Base-by-base conservation (phyloP, 2,797 vertebrate species). In the Molossus molossus region DNA sequence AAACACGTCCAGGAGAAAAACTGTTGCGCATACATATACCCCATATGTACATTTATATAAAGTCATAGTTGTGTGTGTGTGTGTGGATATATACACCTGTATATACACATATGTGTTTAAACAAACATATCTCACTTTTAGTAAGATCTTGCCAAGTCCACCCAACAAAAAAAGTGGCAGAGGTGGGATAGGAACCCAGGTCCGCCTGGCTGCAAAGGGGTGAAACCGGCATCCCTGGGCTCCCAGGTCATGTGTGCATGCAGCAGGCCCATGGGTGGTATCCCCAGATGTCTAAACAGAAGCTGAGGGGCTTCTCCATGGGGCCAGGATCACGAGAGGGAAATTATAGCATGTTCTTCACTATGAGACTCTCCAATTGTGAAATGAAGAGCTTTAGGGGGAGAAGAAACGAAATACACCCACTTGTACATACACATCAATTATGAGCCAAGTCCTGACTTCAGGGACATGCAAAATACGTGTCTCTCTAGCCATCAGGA, bases 391-490 rank as follows among this genome's bases (percentile, higher is more conserved):
- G 40, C 23, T 67, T 40, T 70, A 20, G 1, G 18, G 76, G 73
- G 45, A 76, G 50, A 72, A 37, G 45, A 50, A 67, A 21, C 27
- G 67, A 77, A 48, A n/a, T 48, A 9, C 0, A 25, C 23, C 53
- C 15, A 55, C 15, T 10, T 29, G 9, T 3, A 11, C 0, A 0
- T 5, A 9, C 23, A 29, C 70, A 5, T 1, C 9, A 21, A 37
- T 13, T 12, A 6, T 15, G n/a, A 45, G 53, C 90, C 55, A n/a
- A 58, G 37, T 60, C 45, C 77, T 73, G 73, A 64, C 91, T 55
- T 25, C 3, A 9, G 69, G 21, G 57, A 57, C 77, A 55, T 0
- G 0, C 45, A 14, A 37, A 79, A 23, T 37, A 9, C 1, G 0
- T 0, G 15, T 23, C 55, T 55, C 55, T 48, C 55, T 21, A 45